A percentile compares a stretch with the other conserved stretches of the same genome.
These are phyloP conservation scores for Poecile atricapillus DNA, from an alignment of 2,113 vertebrate genomes.

Conservation along the genomic window DNA sequence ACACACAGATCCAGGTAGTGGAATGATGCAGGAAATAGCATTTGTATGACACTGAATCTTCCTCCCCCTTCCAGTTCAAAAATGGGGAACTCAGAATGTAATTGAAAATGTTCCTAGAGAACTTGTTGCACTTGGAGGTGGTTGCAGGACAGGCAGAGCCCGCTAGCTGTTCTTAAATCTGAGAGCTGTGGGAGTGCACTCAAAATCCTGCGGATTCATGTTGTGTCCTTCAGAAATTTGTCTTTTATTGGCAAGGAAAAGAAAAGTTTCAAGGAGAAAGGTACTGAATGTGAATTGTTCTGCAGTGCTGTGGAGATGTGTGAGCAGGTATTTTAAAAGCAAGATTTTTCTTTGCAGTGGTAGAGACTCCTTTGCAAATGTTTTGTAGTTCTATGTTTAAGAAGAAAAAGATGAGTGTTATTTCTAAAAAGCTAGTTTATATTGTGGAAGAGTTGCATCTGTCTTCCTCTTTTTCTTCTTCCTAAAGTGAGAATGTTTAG, in stretches of 20 bases:
- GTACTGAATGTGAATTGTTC: neutral
- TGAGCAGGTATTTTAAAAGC: neutral
- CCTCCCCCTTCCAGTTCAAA: neutral
- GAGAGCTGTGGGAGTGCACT: neutral
- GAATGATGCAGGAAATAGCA: neutral
- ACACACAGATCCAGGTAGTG: neutral
- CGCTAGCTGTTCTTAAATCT: neutral
- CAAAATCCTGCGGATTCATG: conserved; percentile 5
- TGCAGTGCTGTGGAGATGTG: neutral
- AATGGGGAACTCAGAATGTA: neutral
- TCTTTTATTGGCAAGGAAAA: neutral
- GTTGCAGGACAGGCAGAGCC: neutral
- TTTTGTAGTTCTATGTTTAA: neutral
- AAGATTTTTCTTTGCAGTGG: neutral
- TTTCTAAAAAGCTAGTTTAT: neutral
- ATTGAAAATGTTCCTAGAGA: neutral
- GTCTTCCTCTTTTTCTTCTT: neutral
- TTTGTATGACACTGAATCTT: neutral
- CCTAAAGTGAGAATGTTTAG: neutral
- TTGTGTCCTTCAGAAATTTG: conserved; percentile 21
- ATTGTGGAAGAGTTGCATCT: neutral
- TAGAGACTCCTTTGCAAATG: neutral
- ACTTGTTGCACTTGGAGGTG: conserved; percentile 26
- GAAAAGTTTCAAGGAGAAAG: neutral
- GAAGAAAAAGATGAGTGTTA: neutral